Percentiles rank a stretch among this genome's conserved stretches.
Conservation (phyloP, 2,797 vertebrate genomes). For the Tokudaia muenninki region DNA sequence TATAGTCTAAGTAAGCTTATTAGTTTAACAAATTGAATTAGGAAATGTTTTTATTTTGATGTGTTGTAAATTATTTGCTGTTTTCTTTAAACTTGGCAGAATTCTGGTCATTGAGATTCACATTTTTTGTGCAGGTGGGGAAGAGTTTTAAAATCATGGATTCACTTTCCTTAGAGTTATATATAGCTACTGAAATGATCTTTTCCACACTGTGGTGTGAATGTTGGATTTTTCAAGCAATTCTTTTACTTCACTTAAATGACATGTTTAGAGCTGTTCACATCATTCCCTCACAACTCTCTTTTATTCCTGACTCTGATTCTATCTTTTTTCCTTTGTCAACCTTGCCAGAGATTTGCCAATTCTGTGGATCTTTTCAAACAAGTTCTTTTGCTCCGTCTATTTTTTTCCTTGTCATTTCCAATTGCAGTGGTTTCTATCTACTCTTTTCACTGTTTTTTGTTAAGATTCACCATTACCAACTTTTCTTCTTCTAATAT, state of each 20-base stretch:
- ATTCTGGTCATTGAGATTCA: neutral
- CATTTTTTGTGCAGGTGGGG: neutral
- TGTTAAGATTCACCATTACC: neutral
- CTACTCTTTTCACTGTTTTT: neutral
- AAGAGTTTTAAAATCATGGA: neutral
- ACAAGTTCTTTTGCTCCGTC: neutral
- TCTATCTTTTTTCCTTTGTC: neutral
- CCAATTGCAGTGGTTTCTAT: neutral
- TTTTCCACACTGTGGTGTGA: neutral
- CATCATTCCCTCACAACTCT: neutral
- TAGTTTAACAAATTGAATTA: neutral
- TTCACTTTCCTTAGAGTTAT: neutral
- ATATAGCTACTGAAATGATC: neutral
- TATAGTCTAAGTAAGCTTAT: neutral
- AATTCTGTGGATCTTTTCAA: neutral
- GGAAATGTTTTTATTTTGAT: neutral
- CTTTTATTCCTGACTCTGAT: neutral
- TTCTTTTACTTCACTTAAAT: neutral
- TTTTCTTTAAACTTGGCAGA: neutral
- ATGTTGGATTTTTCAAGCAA: neutral
- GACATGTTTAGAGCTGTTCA: neutral
- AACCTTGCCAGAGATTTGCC: neutral
- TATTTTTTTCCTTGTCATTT: neutral
- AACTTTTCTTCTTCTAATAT: neutral
- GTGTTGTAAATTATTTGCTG: neutral